Conservation (phyloP, 2,113 vertebrate genomes). For the Geococcyx californianus region DNA sequence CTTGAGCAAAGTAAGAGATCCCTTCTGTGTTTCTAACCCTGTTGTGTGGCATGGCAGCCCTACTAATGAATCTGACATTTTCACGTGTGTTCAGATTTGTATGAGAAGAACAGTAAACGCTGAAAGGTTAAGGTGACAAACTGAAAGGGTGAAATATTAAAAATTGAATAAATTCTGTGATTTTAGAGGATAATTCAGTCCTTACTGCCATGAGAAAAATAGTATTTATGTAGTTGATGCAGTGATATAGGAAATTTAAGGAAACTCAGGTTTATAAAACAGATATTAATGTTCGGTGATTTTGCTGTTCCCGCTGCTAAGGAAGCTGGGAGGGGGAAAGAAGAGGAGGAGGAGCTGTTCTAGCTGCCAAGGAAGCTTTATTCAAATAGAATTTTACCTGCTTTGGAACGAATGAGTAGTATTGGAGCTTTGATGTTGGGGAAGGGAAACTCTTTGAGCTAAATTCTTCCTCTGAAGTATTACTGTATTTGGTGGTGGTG, state of each 20-base stretch:
- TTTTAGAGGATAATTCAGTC: neutral
- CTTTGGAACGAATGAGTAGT: neutral
- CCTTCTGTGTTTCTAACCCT: neutral
- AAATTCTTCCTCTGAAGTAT: neutral
- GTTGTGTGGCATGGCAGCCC: neutral
- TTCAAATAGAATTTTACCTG: neutral
- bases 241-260: neutral
- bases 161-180: accelerated
- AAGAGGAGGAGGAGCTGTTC: neutral
- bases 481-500: neutral
- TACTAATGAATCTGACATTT: neutral
- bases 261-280: neutral
- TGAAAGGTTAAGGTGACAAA: neutral
- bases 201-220: neutral
- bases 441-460: neutral
- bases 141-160: neutral
- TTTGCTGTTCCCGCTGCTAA: neutral
- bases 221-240: neutral
- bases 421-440: neutral
- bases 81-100: neutral
- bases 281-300: accelerated
- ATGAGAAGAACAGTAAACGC: neutral
- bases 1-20: neutral
- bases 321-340: neutral
- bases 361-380: neutral